phyloP scores from a whole-genome alignment of 2,888 invertebrate species.

The Esperia sulphurella region DNA sequence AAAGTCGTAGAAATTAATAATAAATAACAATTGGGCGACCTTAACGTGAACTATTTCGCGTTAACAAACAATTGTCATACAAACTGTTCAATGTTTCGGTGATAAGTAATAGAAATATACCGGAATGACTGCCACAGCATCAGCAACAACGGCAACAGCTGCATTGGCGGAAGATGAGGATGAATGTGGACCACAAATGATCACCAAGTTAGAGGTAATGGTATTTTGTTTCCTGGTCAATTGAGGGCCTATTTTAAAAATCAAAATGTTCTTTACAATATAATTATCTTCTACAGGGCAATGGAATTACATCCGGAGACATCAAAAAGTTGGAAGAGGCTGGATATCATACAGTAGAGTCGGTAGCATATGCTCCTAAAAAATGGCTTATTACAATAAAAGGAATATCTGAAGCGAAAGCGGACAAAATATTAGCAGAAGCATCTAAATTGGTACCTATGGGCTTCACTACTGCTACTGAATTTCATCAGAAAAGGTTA shows the following conservation, averaged over 20 bases:
- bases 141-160: slow-evolving; percentile 69
- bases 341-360: slow-evolving; percentile 96
- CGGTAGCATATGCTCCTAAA: slow-evolving; percentile 96
- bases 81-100: slow-evolving; percentile 33
- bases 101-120: slow-evolving; percentile 21
- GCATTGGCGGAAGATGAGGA: slow-evolving; percentile 79
- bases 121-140: slow-evolving; percentile 65
- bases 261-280: no score
- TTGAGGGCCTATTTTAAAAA: no score
- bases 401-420: slow-evolving; percentile 98
- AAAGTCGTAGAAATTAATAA: no score
- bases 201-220: slow-evolving; percentile 85
- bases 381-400: slow-evolving; percentile 93
- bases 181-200: slow-evolving; percentile 85
- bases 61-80: not conserved
- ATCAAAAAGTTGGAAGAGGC: slow-evolving; percentile 95
- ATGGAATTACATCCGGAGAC: slow-evolving; percentile 94
- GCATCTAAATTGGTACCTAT: slow-evolving; percentile 96
- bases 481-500: slow-evolving; percentile 93
- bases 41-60: not conserved
- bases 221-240: not conserved
- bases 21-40: no score
- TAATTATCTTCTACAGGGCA: slow-evolving; percentile 81
- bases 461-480: slow-evolving; percentile 99
- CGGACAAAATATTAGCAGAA: slow-evolving; percentile 94